Conservation (phyloP, 1,140 invertebrate genomes). For the Drosophila parvula region DNA sequence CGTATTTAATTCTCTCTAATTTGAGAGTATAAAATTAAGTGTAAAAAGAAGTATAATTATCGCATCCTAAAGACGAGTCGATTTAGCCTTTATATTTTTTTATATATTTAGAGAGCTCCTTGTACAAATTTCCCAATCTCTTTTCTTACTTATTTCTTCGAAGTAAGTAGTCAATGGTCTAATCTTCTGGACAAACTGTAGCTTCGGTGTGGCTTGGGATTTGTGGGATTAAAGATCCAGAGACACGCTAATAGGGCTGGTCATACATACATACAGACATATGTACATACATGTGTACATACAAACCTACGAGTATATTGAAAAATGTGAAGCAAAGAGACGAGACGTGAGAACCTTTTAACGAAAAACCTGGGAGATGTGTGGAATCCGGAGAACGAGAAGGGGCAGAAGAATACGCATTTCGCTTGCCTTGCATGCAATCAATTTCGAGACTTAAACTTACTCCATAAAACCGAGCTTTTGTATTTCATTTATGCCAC, state of each 20-base stretch:
- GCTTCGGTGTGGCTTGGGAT: constrained; percentile 3
- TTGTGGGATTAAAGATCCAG: constrained; percentile 23
- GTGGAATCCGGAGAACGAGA: constrained; percentile 1
- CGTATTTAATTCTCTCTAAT: constrained; percentile 32
- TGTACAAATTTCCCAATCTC: neutral
- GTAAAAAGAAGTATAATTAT: too few relatives aligned
- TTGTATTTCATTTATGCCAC: constrained; percentile 52
- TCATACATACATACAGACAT: neutral
- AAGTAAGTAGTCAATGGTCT: constrained; percentile 17
- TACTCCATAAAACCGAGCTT: constrained; percentile 50
- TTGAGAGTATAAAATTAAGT: neutral
- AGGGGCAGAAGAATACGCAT: neutral
- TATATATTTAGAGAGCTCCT: neutral
- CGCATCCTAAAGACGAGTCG: neutral
- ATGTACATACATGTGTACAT: constrained; percentile 8
- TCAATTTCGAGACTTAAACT: constrained; percentile 51
- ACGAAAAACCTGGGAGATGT: constrained; percentile 33
- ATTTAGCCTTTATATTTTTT: neutral
- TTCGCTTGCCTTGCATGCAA: constrained; percentile 31
- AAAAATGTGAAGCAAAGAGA: constrained; percentile 47
- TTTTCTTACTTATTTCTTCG: neutral
- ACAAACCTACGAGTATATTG: constrained; percentile 11
- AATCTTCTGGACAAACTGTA: constrained; percentile 20
- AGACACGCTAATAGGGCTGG: constrained; percentile 42
- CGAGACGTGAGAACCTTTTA: constrained; percentile 74